Evolutionary conservation across 2,797 vertebrate genomes (phyloP), one percentile per base, ranked within the genome.

Genomic region (Remorina albescens): DNA sequence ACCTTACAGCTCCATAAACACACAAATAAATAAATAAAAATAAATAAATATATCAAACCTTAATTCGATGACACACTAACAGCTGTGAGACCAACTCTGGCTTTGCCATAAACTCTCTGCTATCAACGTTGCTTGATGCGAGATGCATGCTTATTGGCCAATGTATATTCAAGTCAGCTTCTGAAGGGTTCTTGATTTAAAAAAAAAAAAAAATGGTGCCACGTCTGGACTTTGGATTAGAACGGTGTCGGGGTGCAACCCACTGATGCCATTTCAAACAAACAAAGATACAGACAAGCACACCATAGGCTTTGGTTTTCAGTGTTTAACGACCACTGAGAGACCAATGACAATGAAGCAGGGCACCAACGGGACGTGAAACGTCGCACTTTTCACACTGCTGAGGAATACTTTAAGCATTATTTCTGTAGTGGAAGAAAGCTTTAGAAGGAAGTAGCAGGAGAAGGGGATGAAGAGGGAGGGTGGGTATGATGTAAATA

Each of bases 401-500:
- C 23, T 65, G 65, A 69, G 28, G 73, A 76, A 73, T 76, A 66
- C 72, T 81, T 67, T 26, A 68, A 61, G 67, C 41, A 67, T 78
- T 61, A 60, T 84, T 74, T 86, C 74, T 67, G 60, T 61, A 62
- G 53, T 70, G 47, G 62, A 66, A 73, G 47, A 68, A 70, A 76
- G 74, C 76, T 89, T 89, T 78, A 51, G 80, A 80, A 59, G 46
- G 74, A 83, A 69, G 47, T 61, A 87, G 72, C 68, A 71, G 32
- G 53, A 67, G 73, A 82, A 53, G 63, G 51, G 64, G 46, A 72
- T 72, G 42, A 56, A 60, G 71, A 62, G 37, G 42, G 62, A 42
- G 50, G 28, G 6, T 16, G 34, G 10, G 12, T 39, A 77, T 78
- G 83, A 90, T 86, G 86, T 91, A 88, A 90, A 93, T 87, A 90